phyloP scores from a whole-genome alignment of 2,888 invertebrate species.

The Drosophila falleni region DNA sequence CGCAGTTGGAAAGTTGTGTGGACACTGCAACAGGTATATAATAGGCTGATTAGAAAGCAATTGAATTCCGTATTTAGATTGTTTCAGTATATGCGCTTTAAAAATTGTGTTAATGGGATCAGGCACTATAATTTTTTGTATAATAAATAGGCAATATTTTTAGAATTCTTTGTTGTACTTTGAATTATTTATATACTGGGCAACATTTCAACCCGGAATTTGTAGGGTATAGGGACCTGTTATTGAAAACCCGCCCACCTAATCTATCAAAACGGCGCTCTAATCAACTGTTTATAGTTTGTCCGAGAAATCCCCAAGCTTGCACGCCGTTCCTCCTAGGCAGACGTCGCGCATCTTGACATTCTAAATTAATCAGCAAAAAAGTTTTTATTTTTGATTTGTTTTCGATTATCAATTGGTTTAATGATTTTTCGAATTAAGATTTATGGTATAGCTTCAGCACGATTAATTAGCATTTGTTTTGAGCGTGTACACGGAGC shows the following conservation, averaged over 20 bases:
- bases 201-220: constrained; percentile 9
- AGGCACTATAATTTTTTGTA: constrained; percentile 37
- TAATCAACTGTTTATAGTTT: constrained; percentile 44
- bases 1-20: constrained; percentile 13
- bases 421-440: constrained; percentile 58
- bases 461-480: constrained; percentile 74
- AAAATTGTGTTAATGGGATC: constrained; percentile 27
- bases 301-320: constrained; percentile 40
- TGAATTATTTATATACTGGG: constrained; percentile 25
- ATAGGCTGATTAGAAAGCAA: constrained; percentile 26
- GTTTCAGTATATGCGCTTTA: constrained; percentile 22
- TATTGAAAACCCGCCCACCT: constrained; percentile 52
- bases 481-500: constrained; percentile 67
- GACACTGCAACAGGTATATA: constrained; percentile 17
- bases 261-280: constrained; percentile 43
- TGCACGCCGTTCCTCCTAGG: constrained; percentile 5
- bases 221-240: constrained; percentile 31
- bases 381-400: constrained; percentile 24
- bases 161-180: constrained; percentile 45
- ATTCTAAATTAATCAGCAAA: constrained; percentile 37
- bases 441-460: constrained; percentile 57
- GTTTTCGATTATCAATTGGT: constrained; percentile 59
- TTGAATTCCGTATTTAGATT: constrained; percentile 56
- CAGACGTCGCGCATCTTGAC: constrained; percentile 31
- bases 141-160: constrained; percentile 51